phyloP scores from a whole-genome alignment of 1,140 invertebrate genomes.

The Drosophila varians region DNA sequence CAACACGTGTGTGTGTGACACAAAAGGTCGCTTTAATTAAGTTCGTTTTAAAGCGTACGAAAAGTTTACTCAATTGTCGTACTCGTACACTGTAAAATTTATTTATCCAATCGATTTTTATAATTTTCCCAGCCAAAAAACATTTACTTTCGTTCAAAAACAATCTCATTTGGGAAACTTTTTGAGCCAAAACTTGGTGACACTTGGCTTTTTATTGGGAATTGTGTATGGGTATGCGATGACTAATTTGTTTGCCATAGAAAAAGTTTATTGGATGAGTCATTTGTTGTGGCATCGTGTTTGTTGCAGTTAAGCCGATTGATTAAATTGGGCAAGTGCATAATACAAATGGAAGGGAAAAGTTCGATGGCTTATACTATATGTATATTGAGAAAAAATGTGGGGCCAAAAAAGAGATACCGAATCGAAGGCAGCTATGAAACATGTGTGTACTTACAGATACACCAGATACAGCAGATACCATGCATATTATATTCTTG shows the following conservation, averaged over 20 bases:
- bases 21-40: conserved; percentile 73
- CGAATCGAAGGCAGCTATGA: conserved; percentile 37
- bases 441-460: conserved; percentile 21
- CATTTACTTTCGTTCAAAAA: no score
- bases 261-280: conserved; percentile 46
- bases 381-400: background rate
- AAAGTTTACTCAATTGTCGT: conserved; percentile 47
- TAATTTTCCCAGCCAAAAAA: no score
- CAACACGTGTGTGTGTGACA: conserved; percentile 62
- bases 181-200: conserved; percentile 21
- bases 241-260: conserved; percentile 68
- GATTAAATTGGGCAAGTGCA: conserved; percentile 46
- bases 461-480: conserved; percentile 17
- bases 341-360: background rate
- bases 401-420: conserved; percentile 25
- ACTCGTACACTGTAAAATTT: conserved; percentile 32
- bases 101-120: no score
- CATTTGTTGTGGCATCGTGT: conserved; percentile 23
- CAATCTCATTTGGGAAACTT: no score
- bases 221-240: conserved; percentile 22
- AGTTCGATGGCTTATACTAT: conserved; percentile 1
- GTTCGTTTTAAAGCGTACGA: conserved; percentile 57
- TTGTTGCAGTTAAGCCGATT: conserved; percentile 23
- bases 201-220: conserved; percentile 10
- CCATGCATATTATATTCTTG: conserved; percentile 25